Conservation (phyloP, 92 coral and sea anemone species). For the Desmophyllum pertusum region DNA sequence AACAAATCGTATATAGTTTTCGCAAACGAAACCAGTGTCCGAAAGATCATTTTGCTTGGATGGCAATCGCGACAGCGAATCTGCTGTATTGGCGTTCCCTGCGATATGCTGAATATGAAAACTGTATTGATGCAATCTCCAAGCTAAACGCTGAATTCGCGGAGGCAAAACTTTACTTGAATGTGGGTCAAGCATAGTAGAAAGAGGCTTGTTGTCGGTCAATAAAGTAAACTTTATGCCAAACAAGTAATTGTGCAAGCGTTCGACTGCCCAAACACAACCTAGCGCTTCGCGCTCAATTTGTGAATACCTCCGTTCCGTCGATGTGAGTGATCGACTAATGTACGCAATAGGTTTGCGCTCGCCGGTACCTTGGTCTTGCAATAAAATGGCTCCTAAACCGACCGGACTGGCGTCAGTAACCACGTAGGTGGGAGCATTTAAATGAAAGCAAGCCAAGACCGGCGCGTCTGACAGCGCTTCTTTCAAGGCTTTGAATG, state of each 20-base stretch:
- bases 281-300: constrained; percentile 57
- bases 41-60: no score
- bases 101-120: no score
- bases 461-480: constrained; percentile 46
- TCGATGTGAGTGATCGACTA: constrained; percentile 27
- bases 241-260: constrained; percentile 28
- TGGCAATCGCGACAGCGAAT: no score
- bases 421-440: constrained; percentile 36
- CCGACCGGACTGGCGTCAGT: constrained; percentile 41
- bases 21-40: no score
- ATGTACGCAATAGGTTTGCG: constrained; percentile 41
- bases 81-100: no score
- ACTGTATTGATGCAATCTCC: no score
- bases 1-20: no score
- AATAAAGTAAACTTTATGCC: no score
- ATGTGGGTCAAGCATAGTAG: no score
- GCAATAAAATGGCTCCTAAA: constrained; percentile 2
- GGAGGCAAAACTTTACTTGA: no score
- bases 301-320: constrained; percentile 46
- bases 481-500: constrained; percentile 39
- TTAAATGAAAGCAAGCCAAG: constrained; percentile 41
- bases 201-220: no score
- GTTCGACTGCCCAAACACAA: constrained; percentile 54
- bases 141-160: no score
- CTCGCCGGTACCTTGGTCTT: constrained; percentile 4